These are phyloP conservation scores for Periphyllus acericola DNA, from an alignment of 2,888 invertebrate species.

Conservation along the genomic window DNA sequence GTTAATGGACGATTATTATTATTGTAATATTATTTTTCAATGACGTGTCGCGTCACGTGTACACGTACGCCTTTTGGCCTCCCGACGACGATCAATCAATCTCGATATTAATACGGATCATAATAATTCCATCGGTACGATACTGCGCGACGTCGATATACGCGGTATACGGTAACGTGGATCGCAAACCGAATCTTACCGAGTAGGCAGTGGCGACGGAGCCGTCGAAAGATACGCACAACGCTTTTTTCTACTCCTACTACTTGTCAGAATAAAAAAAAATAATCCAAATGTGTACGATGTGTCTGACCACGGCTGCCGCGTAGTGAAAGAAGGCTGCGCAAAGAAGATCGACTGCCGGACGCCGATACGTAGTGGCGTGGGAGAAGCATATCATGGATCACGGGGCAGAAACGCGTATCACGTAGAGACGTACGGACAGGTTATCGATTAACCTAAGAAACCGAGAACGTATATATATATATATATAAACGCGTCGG, in stretches of 20 bases:
- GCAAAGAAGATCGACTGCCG: constrained; percentile 20
- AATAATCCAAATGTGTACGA: not conserved
- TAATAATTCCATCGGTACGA: not conserved
- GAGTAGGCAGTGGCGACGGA: not conserved
- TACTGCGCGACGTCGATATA: not conserved
- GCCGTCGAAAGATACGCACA: not conserved
- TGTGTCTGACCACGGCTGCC: not conserved
- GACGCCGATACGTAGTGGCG: not conserved
- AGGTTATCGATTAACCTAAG: not conserved
- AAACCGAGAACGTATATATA: not conserved
- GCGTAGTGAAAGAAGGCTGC: not conserved
- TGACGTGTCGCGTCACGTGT: not conserved
- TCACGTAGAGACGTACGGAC: not conserved
- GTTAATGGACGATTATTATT: constrained; percentile 43
- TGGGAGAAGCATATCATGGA: not conserved
- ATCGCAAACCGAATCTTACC: not conserved
- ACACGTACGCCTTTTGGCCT: constrained; percentile 21
- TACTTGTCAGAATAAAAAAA: not conserved
- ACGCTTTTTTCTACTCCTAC: too few species aligned
- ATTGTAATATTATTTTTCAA: not conserved
- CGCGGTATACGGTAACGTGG: not conserved
- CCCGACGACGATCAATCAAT: constrained; percentile 50
- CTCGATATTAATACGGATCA: not conserved
- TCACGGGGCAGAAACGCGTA: not conserved
- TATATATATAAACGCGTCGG: not conserved